Evolutionary conservation across 2,888 invertebrate genomes (phyloP), one percentile per base, ranked within the genome.

Genomic region (Acrobasis repandana): DNA sequence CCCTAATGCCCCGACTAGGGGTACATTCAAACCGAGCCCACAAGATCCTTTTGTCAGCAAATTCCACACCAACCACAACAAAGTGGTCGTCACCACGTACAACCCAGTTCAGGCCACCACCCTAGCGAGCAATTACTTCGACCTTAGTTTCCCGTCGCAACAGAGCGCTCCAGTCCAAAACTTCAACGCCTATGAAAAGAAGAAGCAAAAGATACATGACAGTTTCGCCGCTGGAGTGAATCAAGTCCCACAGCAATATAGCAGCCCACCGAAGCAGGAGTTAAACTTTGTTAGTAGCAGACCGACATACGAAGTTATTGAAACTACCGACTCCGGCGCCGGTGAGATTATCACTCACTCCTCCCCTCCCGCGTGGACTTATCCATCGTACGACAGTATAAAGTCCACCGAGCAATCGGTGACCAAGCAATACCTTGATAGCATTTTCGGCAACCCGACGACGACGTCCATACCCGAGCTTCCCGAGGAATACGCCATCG

Each of bases 231-330:
- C 85, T 4, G 83, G 85, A 28, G 77, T 80, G 1, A 87, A 88
- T 60, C 90, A 88, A 70, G 66, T 78, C 9, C 80, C 79, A 1
- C 81, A 86, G 56, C 86, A 86, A 61, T 88, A 84, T 65, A 77
- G 68, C 6, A 80, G 76, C 51, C 77, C 83, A 38, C 85, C 86
- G 2, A 72, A 71, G 54, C 8, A 76, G 73, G 48, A 74, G 72
- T 56, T 75, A 78, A 54, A 77, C 63, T 61, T 75, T 46, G 62
- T 79, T 62, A 65, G 73, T 58, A 73, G 74, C 69, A 73, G 73
- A 63, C 82, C 88, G 16, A 85, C 88, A 14, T 93, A 93, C 66
- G 93, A 92, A 75, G 93, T 93, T 1, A 87, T 88, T 8, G 93
- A 93, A 74, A 77, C 80, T 56, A 80, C 80, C 28, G 90, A 89